Conservation (phyloP, 2,888 invertebrate species). For the Seira musarum region DNA sequence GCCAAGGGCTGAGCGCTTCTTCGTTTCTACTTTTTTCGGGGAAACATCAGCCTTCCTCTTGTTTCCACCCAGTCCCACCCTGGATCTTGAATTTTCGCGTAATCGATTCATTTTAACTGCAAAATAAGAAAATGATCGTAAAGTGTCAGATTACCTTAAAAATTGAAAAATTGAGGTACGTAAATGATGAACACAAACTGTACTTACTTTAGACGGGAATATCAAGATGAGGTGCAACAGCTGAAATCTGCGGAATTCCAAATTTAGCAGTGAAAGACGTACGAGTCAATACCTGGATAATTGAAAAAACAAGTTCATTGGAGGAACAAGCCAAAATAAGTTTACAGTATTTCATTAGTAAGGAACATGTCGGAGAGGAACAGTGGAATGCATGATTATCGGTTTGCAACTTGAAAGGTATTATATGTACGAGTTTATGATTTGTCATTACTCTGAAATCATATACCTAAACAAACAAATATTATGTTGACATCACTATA, state of each 20-base stretch:
- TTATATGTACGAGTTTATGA: not conserved
- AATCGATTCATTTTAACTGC: slow-evolving; percentile 56
- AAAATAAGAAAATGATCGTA: not conserved
- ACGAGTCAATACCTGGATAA: not conserved
- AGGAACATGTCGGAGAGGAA: not conserved
- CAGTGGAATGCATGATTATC: not conserved
- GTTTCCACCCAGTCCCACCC: slow-evolving; percentile 39
- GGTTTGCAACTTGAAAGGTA: not conserved
- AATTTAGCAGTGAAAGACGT: not conserved
- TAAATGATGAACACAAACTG: not conserved
- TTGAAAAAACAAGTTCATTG: too few species aligned
- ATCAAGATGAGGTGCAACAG: not conserved
- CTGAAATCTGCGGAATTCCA: not conserved
- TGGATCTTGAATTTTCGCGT: slow-evolving; percentile 34
- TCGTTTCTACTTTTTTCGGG: slow-evolving; percentile 79
- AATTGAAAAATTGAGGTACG: not conserved
- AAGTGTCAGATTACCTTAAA: not conserved
- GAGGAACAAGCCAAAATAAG: too few species aligned
- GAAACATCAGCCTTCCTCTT: slow-evolving; percentile 89
- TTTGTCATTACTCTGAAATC: not conserved
- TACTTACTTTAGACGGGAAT: not conserved
- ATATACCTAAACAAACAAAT: not conserved
- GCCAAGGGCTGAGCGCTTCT: slow-evolving; percentile 88
- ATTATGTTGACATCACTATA: too few species aligned
- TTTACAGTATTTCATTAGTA: not conserved